Evolutionary conservation across 2,888 invertebrate genomes (phyloP).

Genomic region (Terebella lapidaria): DNA sequence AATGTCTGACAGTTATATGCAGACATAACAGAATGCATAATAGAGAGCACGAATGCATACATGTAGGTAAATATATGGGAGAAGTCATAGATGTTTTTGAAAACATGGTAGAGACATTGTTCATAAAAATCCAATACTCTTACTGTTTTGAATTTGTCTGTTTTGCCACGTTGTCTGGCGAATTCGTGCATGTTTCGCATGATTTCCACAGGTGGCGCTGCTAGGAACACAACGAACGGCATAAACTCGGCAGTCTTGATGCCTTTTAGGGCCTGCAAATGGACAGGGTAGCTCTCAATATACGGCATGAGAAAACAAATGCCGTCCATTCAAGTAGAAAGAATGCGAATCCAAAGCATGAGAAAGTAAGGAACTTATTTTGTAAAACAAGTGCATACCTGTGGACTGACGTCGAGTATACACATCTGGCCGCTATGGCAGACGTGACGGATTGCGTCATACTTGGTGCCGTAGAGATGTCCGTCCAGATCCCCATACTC

Average conservation of each 20-base stretch:
- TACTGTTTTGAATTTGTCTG: conserved; percentile 25
- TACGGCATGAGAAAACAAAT: too few relatives aligned
- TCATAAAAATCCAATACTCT: background rate
- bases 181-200: conserved; percentile 49
- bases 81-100: too few relatives aligned
- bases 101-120: too few relatives aligned
- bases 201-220: conserved; percentile 92
- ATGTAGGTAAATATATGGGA: too few relatives aligned
- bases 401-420: conserved; percentile 90
- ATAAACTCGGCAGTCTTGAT: conserved; percentile 88
- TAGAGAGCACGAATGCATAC: too few relatives aligned
- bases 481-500: conserved; percentile 98
- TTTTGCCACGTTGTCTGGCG: conserved; percentile 36
- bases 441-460: conserved; percentile 89
- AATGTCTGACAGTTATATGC: too few relatives aligned
- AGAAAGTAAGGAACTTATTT: too few relatives aligned
- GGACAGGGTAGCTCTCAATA: background rate
- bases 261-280: conserved; percentile 76
- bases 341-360: too few relatives aligned
- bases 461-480: conserved; percentile 90
- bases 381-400: too few relatives aligned
- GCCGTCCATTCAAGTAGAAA: too few relatives aligned
- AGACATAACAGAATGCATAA: too few relatives aligned
- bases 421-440: conserved; percentile 95
- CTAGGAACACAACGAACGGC: conserved; percentile 96